Base-by-base conservation (phyloP, 23 tunicate species). In the Halocynthia roretzi region DNA sequence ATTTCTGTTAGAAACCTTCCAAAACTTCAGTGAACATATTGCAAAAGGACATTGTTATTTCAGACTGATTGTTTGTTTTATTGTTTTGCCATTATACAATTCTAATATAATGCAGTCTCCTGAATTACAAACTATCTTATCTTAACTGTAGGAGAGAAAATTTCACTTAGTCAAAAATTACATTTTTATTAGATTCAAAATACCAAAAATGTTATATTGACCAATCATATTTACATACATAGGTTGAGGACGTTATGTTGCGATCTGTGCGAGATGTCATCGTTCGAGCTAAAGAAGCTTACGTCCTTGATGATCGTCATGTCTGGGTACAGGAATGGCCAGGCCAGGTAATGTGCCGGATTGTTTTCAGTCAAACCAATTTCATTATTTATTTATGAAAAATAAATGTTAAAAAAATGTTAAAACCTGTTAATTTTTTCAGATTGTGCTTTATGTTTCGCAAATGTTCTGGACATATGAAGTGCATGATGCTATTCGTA, bases 281-380 rank as follows among this genome's bases (percentile, higher is more conserved):
- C 71, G 83, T 87, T 67, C 50, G 85, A 66, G 86, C 98, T 17
- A 94, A 88, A 40, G 90, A 83, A 56, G 98, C 88, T 20, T 94
- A 94, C 72, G 85, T 72, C 12, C 70, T 83, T 54, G 72, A 57
- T 7, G 84, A 73, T 56, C 86, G 98, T 40, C 86, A 88, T 49
- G 78, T 70, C 8, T 94, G 98, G 98, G 98, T 94, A 51, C 81
- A 82, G 60, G 81, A 94, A 64, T 94, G 98, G 98, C 98, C 98
- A 5, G 98, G 98, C 0, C 97, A 92, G 85, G 96, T 90, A 40
- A 11, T 67, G 20, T 67, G 21, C 22, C 9, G 70, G 1, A 58
- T 58, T 15, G n/a, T 2, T 15, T 58, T 58, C 15, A 58, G 44
- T 31, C 17, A 58, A 58, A 58, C 17, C 15, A 14, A 58, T 58